Conservation (phyloP, 2,797 vertebrate species). For the Sebastiscus tertius region DNA sequence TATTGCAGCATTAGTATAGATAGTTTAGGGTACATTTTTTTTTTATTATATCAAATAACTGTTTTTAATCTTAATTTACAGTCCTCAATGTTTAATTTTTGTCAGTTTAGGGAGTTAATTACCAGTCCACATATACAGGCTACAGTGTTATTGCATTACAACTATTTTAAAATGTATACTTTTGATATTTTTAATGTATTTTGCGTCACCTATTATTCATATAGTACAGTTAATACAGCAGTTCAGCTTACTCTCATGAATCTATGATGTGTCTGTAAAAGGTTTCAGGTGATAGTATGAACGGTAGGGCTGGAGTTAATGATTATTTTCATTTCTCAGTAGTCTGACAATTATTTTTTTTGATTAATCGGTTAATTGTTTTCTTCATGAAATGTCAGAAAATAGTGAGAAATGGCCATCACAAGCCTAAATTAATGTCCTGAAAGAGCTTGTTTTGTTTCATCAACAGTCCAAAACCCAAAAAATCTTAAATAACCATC, state of each 20-base stretch:
- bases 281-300: neutral
- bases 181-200: too few relatives aligned
- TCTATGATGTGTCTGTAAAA: neutral
- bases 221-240: neutral
- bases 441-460: neutral
- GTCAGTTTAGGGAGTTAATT: neutral
- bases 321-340: neutral
- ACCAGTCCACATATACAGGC: neutral
- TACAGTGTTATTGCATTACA: neutral
- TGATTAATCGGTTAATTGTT: neutral
- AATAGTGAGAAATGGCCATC: neutral
- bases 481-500: neutral
- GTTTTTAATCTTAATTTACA: neutral
- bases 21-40: neutral
- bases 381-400: neutral
- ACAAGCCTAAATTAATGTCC: neutral
- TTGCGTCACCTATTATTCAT: neutral
- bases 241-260: neutral
- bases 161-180: neutral
- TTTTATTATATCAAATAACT: neutral
- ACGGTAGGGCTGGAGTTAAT: neutral
- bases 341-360: neutral
- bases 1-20: neutral
- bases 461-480: neutral
- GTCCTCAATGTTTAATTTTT: neutral